These are phyloP conservation scores for Lasioglossum malachurum DNA, from an alignment of 2,888 invertebrate species.

Conservation along the genomic window DNA sequence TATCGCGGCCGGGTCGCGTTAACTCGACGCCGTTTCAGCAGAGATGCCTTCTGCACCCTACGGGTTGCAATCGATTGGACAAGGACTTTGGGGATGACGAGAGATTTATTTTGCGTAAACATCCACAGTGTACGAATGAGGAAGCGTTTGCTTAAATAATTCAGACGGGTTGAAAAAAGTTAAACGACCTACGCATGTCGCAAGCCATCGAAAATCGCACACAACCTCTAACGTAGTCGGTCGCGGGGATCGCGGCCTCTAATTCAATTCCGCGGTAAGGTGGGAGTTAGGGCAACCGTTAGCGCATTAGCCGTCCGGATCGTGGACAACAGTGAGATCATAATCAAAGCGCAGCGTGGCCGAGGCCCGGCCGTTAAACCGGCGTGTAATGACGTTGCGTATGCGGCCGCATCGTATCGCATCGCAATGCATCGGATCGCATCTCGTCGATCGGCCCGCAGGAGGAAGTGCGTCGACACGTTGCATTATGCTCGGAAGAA, in stretches of 20 bases:
- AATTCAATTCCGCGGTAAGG: constrained; percentile 44
- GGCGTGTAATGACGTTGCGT: constrained; percentile 69
- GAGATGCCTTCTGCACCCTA: background rate
- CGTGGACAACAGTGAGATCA: constrained; percentile 36
- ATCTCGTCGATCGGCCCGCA: background rate
- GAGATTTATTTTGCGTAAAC: too few relatives aligned
- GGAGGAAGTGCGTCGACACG: constrained; percentile 49
- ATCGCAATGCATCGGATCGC: background rate
- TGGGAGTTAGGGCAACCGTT: constrained; percentile 49
- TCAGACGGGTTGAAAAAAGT: background rate
- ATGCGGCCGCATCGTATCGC: constrained; percentile 43
- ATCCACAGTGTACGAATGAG: too few relatives aligned
- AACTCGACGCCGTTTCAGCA: constrained; percentile 3
- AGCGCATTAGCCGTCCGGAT: constrained; percentile 47
- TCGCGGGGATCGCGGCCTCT: constrained; percentile 18
- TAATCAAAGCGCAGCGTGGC: constrained; percentile 59
- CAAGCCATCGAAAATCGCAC: background rate
- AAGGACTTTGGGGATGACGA: background rate
- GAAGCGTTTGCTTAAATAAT: background rate
- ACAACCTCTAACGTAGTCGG: background rate
- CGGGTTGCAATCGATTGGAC: background rate
- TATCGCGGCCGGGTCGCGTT: constrained; percentile 36
- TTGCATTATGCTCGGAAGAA: constrained; percentile 32
- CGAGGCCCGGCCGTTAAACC: constrained; percentile 63
- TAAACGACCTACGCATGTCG: background rate